A percentile compares a stretch with the other conserved stretches of the same genome.
These are phyloP conservation scores for Ditula angustiorana DNA, from an alignment of 2,888 invertebrate genomes.

Conservation along the genomic window DNA sequence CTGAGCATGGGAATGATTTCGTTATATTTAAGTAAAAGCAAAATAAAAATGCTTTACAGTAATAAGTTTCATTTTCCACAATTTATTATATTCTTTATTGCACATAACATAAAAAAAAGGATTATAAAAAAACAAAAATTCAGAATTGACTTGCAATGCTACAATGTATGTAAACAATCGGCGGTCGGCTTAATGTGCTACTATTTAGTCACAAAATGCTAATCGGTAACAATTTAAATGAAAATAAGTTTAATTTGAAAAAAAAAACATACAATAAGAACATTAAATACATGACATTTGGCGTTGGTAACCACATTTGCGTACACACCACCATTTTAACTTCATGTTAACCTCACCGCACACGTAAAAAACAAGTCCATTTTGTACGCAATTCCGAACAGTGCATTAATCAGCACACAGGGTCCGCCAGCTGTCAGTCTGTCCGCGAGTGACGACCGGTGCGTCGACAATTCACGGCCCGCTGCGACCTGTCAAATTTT, in stretches of 20 bases:
- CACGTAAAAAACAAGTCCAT: constrained; percentile 28
- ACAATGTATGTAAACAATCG: too few species aligned
- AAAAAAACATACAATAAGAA: too few species aligned
- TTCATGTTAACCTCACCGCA: constrained; percentile 18
- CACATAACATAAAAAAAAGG: too few species aligned
- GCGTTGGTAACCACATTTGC: not conserved
- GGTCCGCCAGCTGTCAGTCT: constrained; percentile 41
- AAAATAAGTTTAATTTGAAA: too few species aligned
- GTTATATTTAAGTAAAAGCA: not conserved
- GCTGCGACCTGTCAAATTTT: constrained; percentile 41
- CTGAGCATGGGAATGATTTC: not conserved
- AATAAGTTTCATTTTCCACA: too few species aligned
- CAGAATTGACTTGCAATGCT: too few species aligned
- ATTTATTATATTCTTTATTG: too few species aligned
- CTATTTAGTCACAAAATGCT: too few species aligned
- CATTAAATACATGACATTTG: too few species aligned
- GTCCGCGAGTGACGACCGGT: constrained; percentile 36
- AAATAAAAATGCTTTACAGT: not conserved
- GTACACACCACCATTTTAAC: not conserved
- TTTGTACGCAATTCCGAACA: constrained; percentile 27
- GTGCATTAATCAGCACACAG: constrained; percentile 44
- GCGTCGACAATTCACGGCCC: constrained; percentile 41
- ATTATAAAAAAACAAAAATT: too few species aligned
- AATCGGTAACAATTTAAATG: too few species aligned
- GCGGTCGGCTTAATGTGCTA: too few species aligned